These are phyloP conservation scores for Cremastobaeus sp. DNA, from an alignment of 2,888 invertebrate genomes.

Conservation along the genomic window DNA sequence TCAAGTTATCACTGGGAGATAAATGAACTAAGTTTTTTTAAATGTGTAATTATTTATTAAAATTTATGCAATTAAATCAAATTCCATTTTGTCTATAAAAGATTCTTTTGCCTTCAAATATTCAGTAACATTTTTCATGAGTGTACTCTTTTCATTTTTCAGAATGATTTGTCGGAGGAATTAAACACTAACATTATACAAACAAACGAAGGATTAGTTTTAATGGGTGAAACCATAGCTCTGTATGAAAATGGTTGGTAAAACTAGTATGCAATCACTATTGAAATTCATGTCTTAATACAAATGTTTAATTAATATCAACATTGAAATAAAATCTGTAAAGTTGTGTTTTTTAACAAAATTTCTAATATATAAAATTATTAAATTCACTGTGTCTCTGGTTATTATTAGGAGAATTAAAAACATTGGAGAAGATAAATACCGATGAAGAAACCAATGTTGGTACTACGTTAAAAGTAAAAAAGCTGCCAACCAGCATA, in stretches of 20 bases:
- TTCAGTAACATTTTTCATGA: too few species aligned
- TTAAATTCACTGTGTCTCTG: background rate
- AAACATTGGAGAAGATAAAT: slow-evolving; percentile 69
- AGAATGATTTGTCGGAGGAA: slow-evolving; percentile 35
- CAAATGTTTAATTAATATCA: background rate
- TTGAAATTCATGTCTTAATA: background rate
- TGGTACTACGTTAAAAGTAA: background rate
- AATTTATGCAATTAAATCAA: too few species aligned
- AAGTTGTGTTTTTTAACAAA: background rate
- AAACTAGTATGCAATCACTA: background rate
- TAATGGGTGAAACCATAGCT: slow-evolving; percentile 70
- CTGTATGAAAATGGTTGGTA: slow-evolving; percentile 72
- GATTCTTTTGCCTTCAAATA: too few species aligned
- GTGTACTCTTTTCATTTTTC: slow-evolving; percentile 8
- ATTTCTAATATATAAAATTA: background rate
- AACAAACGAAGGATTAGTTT: slow-evolving; percentile 70
- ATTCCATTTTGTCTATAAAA: too few species aligned
- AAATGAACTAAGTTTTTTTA: too few species aligned
- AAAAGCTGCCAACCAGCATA: too few species aligned
- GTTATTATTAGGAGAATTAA: slow-evolving; percentile 68
- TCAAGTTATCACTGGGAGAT: too few species aligned
- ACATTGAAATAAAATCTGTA: too few species aligned
- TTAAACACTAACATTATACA: slow-evolving; percentile 37
- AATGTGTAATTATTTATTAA: background rate
- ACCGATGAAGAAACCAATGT: slow-evolving; percentile 35